Percentiles rank a stretch among this genome's conserved stretches.
phyloP scores from a whole-genome alignment of 2,888 invertebrate genomes.

The Macropis europaea region DNA sequence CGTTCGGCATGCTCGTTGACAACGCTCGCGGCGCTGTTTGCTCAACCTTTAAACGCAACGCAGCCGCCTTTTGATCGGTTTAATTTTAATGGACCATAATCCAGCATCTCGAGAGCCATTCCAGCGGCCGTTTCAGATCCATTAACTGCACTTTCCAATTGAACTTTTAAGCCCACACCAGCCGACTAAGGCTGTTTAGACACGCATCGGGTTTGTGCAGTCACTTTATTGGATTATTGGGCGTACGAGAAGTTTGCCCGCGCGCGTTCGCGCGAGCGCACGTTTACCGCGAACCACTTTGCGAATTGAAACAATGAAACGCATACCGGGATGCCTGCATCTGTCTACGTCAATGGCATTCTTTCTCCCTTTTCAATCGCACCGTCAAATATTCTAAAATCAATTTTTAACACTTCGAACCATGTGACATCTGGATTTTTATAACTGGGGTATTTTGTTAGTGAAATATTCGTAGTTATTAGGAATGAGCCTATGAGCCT shows the following conservation, averaged over 20 bases:
- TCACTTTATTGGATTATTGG: conserved; percentile 45
- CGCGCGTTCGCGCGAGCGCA: not conserved
- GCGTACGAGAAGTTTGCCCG: not conserved
- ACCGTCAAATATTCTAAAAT: no score
- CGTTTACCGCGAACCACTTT: conserved; percentile 33
- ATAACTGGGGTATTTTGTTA: no score
- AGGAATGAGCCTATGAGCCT: no score
- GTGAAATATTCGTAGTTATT: no score
- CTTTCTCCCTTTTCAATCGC: not conserved
- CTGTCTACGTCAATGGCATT: no score
- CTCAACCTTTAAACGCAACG: conserved; percentile 41
- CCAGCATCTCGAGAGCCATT: conserved; percentile 45
- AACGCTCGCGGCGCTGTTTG: conserved; percentile 19
- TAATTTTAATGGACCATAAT: conserved; percentile 57
- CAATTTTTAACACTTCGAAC: no score
- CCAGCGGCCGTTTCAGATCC: conserved; percentile 42
- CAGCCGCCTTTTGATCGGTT: conserved; percentile 56
- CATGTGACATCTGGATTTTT: no score
- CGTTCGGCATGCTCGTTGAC: not conserved
- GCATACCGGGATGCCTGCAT: no score
- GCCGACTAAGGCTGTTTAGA: conserved; percentile 42
- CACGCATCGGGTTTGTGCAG: conserved; percentile 43
- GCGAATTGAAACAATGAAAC: conserved; percentile 26
- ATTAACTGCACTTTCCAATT: conserved; percentile 60
- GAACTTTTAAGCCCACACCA: conserved; percentile 50